Evolutionary conservation across 92 coral and sea anemone genomes (phyloP).

Genomic region (Nematostella vectensis): DNA sequence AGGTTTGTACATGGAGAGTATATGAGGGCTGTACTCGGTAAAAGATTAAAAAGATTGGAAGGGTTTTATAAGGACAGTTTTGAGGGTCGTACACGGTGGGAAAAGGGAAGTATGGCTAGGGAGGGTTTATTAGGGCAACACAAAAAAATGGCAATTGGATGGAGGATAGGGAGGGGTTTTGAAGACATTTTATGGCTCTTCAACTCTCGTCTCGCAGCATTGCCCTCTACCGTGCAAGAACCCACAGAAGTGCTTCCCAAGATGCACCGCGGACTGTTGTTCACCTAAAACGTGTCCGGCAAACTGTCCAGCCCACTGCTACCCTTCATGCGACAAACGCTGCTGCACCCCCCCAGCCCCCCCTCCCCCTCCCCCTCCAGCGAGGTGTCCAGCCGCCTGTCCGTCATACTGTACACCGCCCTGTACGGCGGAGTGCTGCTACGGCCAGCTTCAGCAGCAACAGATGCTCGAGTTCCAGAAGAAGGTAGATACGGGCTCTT

Average conservation of each 20-base stretch:
- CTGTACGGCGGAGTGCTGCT: constrained; percentile 27
- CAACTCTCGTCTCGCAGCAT: constrained; percentile 19
- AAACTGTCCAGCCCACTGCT: constrained; percentile 36
- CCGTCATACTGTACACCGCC: constrained; percentile 25
- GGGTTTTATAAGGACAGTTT: too few relatives aligned
- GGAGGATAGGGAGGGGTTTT: background rate
- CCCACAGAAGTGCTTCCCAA: constrained; percentile 60
- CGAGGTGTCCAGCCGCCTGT: constrained; percentile 19
- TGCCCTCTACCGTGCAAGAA: constrained; percentile 72
- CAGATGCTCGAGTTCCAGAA: background rate
- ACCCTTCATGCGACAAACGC: constrained; percentile 35
- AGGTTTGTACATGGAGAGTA: too few relatives aligned
- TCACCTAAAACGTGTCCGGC: constrained; percentile 50
- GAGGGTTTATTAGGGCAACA: too few relatives aligned
- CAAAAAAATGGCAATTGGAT: background rate
- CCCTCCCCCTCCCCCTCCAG: constrained; percentile 27
- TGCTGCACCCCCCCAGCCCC: constrained; percentile 68
- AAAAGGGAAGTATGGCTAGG: too few relatives aligned
- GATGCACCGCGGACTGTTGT: constrained; percentile 51
- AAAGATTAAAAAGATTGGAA: too few relatives aligned
- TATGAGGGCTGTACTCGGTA: too few relatives aligned
- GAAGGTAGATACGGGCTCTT: too few relatives aligned
- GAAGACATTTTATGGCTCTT: background rate
- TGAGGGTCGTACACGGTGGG: too few relatives aligned
- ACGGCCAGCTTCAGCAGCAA: constrained; percentile 5